These are phyloP conservation scores for Euphonia xanthogaster DNA, from an alignment of 2,797 vertebrate genomes.

Conservation along the genomic window DNA sequence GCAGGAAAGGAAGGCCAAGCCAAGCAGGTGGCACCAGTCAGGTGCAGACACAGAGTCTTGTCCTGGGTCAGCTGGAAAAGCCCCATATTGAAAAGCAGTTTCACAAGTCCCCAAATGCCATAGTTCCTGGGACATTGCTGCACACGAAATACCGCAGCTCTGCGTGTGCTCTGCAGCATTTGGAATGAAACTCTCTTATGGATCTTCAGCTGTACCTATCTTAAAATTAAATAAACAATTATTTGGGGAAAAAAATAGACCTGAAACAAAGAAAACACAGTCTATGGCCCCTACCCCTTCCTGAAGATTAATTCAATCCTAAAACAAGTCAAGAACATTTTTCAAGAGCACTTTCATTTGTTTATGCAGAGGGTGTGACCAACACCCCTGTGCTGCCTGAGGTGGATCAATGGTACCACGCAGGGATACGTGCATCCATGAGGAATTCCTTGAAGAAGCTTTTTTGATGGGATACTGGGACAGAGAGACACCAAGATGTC, in stretches of 20 bases:
- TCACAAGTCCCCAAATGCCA: not conserved
- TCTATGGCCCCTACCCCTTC: not conserved
- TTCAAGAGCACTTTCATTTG: not conserved
- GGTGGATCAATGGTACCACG: not conserved
- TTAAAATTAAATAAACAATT: not conserved
- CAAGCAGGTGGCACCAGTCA: not conserved
- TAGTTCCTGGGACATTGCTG: not conserved
- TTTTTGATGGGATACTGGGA: not conserved
- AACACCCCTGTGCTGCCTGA: not conserved
- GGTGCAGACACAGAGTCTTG: not conserved
- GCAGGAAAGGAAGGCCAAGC: not conserved
- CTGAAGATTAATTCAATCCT: not conserved
- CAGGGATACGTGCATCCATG: not conserved
- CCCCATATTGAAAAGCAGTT: not conserved
- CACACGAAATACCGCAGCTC: not conserved
- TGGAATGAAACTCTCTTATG: not conserved
- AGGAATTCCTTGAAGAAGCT: not conserved
- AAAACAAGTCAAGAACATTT: not conserved
- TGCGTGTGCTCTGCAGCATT: not conserved
- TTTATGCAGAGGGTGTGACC: not conserved
- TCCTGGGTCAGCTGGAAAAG: not conserved
- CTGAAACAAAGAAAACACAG: not conserved
- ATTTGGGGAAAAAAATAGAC: not conserved
- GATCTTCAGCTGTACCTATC: not conserved
- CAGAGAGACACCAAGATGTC: fast-evolving